Evolutionary conservation across 2,113 vertebrate species (phyloP).

Genomic region (Rhinolophus sinicus): DNA sequence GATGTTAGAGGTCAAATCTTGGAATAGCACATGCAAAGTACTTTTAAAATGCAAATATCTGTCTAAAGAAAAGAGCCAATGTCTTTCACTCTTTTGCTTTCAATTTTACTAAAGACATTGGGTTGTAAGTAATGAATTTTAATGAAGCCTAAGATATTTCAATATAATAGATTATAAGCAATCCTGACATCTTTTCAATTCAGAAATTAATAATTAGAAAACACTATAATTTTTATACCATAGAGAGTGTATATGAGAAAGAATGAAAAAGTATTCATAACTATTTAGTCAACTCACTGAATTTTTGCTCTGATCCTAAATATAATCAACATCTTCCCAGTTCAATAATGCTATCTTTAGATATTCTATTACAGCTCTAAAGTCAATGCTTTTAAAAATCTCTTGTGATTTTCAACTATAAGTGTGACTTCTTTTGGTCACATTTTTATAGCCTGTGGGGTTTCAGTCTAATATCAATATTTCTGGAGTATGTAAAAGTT

Average conservation of each 20-base stretch:
- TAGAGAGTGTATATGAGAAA: not conserved
- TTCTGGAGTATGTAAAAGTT: not conserved
- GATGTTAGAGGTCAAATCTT: not conserved
- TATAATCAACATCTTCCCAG: not conserved
- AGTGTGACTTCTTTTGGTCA: not conserved
- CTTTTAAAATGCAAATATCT: not conserved
- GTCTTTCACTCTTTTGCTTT: not conserved
- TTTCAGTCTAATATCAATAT: not conserved
- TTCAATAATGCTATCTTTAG: not conserved
- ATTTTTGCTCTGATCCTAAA: not conserved
- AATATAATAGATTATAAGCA: not conserved
- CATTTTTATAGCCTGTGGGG: not conserved
- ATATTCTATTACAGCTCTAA: not conserved
- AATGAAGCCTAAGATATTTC: not conserved
- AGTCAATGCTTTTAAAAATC: not conserved
- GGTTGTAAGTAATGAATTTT: not conserved
- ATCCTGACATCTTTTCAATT: not conserved
- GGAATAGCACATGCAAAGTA: not conserved
- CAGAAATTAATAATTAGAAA: not conserved
- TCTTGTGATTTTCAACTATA: not conserved
- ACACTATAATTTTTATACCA: not conserved
- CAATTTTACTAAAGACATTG: not conserved
- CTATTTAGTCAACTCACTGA: not conserved
- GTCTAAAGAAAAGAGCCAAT: not conserved
- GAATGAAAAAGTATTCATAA: not conserved